Evolutionary conservation across 2,888 invertebrate species (phyloP), one percentile per base, ranked within the genome.

Genomic region (Drosophila peninsularis): DNA sequence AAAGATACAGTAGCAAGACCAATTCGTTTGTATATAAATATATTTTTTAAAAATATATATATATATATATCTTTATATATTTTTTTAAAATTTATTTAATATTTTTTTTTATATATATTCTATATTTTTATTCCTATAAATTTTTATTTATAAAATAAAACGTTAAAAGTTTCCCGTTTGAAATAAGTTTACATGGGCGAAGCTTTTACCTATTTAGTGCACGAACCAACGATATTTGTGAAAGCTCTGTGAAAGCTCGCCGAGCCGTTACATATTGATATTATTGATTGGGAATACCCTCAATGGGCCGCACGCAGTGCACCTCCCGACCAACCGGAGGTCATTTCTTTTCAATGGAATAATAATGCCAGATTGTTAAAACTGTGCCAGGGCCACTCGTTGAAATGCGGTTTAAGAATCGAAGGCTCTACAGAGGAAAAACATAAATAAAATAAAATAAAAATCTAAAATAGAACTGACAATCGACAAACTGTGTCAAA

Each of bases 281-380:
- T 5, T 58, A 78, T 75, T 62, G 78, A 75, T 77, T 75, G 58
- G 54, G 13, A 32, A 63, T 50, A 37, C 37, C 50, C 34, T 9
- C 49, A 37, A 57, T 36, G 39, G 44, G 17, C 5, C 24, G 2
- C 27, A 27, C n/a, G 27, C 24, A 44, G 39, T 45, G 9, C 52
- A 30, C 34, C 34, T 50, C 17, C 50, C 17, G 10, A 6, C 19
- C 30, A 54, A 11, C 14, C 41, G 5, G 21, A 57, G 66, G 56
- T 42, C 41, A 36, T 10, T 62, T 55, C 44, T 45, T 53, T 42
- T 19, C 53, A 57, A 64, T 49, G 53, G 7, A 62, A 32, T 34
- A 44, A 62, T 44, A 60, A 49, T 42, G 13, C 41, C 24, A 37
- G 27, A 47, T 52, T 42, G 37, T 44, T 34, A 44, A 54, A 78